Evolutionary conservation across 2,113 vertebrate genomes (phyloP), one percentile per base, ranked within the genome.

Genomic region (Nyctibius bracteatus): DNA sequence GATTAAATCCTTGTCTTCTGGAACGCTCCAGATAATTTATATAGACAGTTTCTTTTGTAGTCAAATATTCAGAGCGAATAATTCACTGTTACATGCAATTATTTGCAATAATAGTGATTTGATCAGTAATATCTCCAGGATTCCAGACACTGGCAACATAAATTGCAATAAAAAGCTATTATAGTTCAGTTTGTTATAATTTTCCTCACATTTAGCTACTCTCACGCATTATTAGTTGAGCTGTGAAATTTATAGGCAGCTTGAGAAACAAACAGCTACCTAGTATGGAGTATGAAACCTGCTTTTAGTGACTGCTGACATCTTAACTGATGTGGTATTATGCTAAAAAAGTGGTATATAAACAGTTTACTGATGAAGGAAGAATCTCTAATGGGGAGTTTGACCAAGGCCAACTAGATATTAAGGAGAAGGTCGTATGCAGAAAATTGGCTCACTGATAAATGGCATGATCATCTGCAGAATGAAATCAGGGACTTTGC

Each of bases 1-100:
- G 54, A 90, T 93, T 95, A 96, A 95, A 89, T 80, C 52, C 6
- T 23, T 88, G 74, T 57, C 61, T 72, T 93, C 25, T 63, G 44
- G 28, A 95, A 67, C 16, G 11, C 66, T 93, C 57, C 8, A 23
- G 35, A 19, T 96, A 62, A 94, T 92, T 93, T 92, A 86, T 86
- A 15, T 25, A 51, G 79, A 24, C 66, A 59, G 39, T 93, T 95
- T 85, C 57, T 96, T 96, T 96, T 75, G 31, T 41, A 87, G 44
- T 88, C 51, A 35, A 28, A 49, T 78, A 66, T 67, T 90, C 88
- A 61, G 52, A 83, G 37, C 25, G 61, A 94, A 88, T 93, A 82
- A 81, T 92, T 94, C 27, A 81, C 12, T 46, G 22, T 80, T 87
- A 41, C 22, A 5, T 63, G 49, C 55, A 91, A 77, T 95, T 96